Evolutionary conservation across 2,113 vertebrate species (phyloP), one percentile per base, ranked within the genome.

Genomic region (Miniopterus natalensis): DNA sequence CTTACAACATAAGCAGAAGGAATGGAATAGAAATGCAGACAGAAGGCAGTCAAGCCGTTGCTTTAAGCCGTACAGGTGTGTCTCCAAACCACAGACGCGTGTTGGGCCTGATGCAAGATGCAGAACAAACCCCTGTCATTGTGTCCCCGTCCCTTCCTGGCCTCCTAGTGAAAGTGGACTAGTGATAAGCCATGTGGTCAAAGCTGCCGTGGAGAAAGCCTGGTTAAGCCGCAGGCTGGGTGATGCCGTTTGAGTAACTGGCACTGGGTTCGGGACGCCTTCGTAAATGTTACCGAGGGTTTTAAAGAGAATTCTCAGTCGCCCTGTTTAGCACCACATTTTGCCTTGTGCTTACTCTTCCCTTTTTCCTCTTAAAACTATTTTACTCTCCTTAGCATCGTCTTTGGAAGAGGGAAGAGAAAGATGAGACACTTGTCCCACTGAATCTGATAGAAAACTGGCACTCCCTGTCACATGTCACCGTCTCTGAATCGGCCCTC

Each of bases 111-210:
- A 92, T 65, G 71, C 88, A 81, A 45, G 80, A 80, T 20, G 9
- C 45, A 84, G 85, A 88, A 42, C 66, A 80, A 80, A 95, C 59
- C 88, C 81, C 91, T 81, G 31, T 81, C 51, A 57, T 81, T 51
- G 51, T 25, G 27, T 70, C 18, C 49, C 36, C 36, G 23, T 49
- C 40, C 57, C 55, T 86, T 53, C 84, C 87, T 3, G 1, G 14
- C 61, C 61, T 93, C 75, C 42, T 70, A 63, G 92, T 66, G 91
- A 90, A 63, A 87, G 55, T 85, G 75, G 80, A 42, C 71, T 55
- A 55, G 53, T 51, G 29, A 51, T 65, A 47, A 88, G 59, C 77
- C 66, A 8, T 57, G 10, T 20, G 40, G 29, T 80, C 80, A 74
- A 2, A 78, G 23, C 55, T 27, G 1, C 18, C 5, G 6, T 55